Evolutionary conservation across 2,888 invertebrate species (phyloP), one percentile per base, ranked within the genome.

Genomic region (Sarcophaga carnaria): DNA sequence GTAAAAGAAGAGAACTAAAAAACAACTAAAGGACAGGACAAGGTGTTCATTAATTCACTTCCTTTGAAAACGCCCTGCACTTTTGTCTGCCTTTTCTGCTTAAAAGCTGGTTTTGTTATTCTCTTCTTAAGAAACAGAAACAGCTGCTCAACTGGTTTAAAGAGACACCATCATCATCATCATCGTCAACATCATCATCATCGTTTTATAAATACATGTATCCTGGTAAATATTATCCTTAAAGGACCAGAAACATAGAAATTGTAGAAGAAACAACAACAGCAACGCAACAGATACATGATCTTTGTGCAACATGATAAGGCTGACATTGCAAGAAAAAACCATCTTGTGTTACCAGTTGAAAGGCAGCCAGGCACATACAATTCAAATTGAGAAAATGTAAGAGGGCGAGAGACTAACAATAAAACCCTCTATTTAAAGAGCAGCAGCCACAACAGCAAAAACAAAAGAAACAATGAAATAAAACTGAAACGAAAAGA

Each of bases 71-170:
- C 20, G 45, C 54, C 10, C 25, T 64, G 4, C 25, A 4, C 25
- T 10, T 49, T 71, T 71, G 49, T 67, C 22, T 37, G 14, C 49
- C 0, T 64, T 74, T 80, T 60, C 37, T 20, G 54, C 37, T n/a
- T 67, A 22, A 72, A 71, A 62, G 20, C 67, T 6, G 37, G 37
- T 37, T 10, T 37, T 8, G 37, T 37, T 37, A 37, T 37, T 37
- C 37, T 37, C 37, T 37, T 37, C 37, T 37, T 10, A 37, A 37
- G 8, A 64, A 75, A 70, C n/a, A 25, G 22, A 70, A 83, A 70
- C 83, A 84, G 80, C 84, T 84, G 84, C 75, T 80, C 17, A 80
- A 60, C 25, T 80, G 45, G 10, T 80, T 49, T 62, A 67, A 20
- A 67, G 45, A 80, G 63, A 76, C 17, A 64, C 60, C 63, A 64